A percentile compares a stretch with the other conserved stretches of the same genome.
Conservation (phyloP, 2,113 vertebrate species). For the Tenebrosternarchus preto region DNA sequence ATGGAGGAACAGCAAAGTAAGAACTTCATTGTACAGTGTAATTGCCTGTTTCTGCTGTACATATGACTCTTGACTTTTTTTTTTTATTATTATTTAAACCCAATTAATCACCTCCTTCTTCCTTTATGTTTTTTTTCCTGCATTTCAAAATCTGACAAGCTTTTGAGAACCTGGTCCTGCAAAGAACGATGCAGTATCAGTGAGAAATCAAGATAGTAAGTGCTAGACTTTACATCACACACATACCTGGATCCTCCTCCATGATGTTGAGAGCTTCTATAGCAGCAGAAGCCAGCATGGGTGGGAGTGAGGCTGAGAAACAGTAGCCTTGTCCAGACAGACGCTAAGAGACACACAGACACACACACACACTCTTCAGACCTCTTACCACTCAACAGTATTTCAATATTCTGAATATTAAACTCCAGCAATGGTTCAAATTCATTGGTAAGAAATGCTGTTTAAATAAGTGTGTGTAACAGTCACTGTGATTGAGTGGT, state of each 20-base stretch:
- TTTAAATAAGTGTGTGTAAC: neutral
- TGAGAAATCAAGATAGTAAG: too few relatives aligned
- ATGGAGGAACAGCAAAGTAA: too few relatives aligned
- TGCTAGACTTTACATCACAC: neutral
- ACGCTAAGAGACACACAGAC: conserved; percentile 68
- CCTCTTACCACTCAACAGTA: neutral
- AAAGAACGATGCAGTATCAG: neutral
- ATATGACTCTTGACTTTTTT: too few relatives aligned
- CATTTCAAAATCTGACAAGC: conserved; percentile 5
- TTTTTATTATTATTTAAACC: neutral
- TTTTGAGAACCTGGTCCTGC: neutral
- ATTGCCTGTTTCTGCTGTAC: too few relatives aligned
- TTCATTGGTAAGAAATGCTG: neutral
- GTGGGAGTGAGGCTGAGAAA: conserved; percentile 94
- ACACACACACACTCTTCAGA: neutral
- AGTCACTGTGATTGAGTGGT: neutral
- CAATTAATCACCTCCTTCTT: conserved; percentile 13
- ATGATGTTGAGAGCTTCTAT: conserved; percentile 95
- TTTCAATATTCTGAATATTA: neutral
- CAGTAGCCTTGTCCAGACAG: conserved; percentile 96
- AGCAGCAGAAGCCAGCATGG: conserved; percentile 89
- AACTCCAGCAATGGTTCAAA: neutral
- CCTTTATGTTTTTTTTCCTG: neutral
- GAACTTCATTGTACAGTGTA: too few relatives aligned
- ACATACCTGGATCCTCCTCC: conserved; percentile 92